phyloP scores from a whole-genome alignment of 2,888 invertebrate genomes.

The Pandemis cinnamomeana region DNA sequence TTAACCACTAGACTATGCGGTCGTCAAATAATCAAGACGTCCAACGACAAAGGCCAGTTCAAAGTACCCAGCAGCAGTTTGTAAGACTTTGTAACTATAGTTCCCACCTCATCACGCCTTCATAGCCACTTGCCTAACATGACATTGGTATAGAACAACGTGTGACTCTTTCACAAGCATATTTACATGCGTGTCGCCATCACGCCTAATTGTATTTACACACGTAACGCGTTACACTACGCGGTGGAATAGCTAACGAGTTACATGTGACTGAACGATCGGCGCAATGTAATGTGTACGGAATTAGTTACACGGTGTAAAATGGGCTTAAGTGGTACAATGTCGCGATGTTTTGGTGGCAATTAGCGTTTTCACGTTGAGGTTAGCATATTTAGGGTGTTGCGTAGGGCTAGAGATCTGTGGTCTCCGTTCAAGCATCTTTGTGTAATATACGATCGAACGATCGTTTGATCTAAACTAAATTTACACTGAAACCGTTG shows the following conservation, averaged over 20 bases:
- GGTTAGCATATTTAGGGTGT: constrained; percentile 1
- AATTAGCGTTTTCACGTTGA: constrained; percentile 26
- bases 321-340: constrained; percentile 9
- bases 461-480: too few relatives aligned
- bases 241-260: background rate
- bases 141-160: constrained; percentile 37
- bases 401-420: background rate
- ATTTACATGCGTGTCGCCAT: constrained; percentile 26
- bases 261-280: background rate
- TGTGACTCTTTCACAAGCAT: constrained; percentile 33
- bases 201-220: background rate
- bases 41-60: too few relatives aligned
- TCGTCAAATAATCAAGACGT: too few relatives aligned
- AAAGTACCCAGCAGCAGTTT: too few relatives aligned
- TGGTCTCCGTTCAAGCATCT: background rate
- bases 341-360: constrained; percentile 24
- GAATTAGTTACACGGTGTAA: constrained; percentile 1
- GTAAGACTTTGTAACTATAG: background rate
- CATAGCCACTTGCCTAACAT: constrained; percentile 31
- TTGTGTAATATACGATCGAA: too few relatives aligned
- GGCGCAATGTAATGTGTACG: background rate
- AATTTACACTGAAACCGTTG: too few relatives aligned
- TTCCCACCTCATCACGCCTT: constrained; percentile 27
- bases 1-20: too few relatives aligned
- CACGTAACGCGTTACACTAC: background rate